phyloP scores from a whole-genome alignment of 2,888 invertebrate genomes.

The Eubasilissa splendida region DNA sequence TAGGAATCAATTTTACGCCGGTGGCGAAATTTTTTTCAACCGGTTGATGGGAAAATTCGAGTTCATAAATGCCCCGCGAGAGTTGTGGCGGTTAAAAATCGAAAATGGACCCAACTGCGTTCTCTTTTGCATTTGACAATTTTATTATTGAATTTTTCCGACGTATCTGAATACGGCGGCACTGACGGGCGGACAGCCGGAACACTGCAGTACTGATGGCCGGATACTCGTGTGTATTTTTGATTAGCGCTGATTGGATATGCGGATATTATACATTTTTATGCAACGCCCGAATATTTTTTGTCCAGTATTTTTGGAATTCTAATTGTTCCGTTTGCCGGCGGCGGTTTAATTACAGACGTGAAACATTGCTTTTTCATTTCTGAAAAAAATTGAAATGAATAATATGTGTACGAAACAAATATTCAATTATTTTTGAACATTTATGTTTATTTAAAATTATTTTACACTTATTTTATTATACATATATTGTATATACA shows the following conservation, averaged over 20 bases:
- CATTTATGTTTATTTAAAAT: no score
- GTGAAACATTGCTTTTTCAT: background rate
- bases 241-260: conserved; percentile 43
- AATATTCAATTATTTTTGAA: background rate
- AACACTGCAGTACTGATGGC: background rate
- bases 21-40: conserved; percentile 31
- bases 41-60: conserved; percentile 34
- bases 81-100: conserved; percentile 28
- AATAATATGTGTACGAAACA: background rate
- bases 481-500: no score
- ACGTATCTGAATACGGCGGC: background rate
- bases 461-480: no score
- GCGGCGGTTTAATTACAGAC: conserved; percentile 25
- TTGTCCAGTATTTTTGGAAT: conserved; percentile 15
- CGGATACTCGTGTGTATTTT: conserved; percentile 25
- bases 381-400: background rate
- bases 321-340: conserved; percentile 36
- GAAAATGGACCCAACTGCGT: conserved; percentile 21
- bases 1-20: conserved; percentile 49
- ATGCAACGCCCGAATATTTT: background rate
- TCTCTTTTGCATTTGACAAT: conserved; percentile 39
- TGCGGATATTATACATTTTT: conserved; percentile 21
- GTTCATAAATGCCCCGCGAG: conserved; percentile 34
- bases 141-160: conserved; percentile 43
- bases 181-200: no score